A percentile compares a stretch with the other conserved stretches of the same genome.
Conservation (phyloP, 1,140 invertebrate species). For the Apis florea region DNA sequence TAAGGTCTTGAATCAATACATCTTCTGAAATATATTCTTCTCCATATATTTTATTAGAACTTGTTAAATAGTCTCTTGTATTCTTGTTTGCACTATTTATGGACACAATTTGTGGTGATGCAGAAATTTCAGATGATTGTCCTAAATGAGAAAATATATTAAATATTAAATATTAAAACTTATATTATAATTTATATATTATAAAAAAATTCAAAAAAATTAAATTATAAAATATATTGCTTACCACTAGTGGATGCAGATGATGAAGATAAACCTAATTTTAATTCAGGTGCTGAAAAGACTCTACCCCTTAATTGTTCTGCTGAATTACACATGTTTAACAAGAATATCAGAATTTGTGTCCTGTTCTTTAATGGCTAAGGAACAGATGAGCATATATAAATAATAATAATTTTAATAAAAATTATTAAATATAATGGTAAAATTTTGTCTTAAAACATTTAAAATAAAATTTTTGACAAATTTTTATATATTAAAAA, state of each 20-base stretch:
- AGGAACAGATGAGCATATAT: conserved; percentile 30
- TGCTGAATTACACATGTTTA: conserved; percentile 67
- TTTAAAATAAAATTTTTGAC: no score
- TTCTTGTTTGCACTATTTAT: conserved; percentile 64
- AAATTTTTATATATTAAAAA: no score
- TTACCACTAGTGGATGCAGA: conserved; percentile 74
- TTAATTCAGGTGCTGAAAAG: conserved; percentile 73
- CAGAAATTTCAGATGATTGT: conserved; percentile 66
- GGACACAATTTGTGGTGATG: conserved; percentile 68
- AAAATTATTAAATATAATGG: not conserved
- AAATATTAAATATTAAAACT: not conserved
- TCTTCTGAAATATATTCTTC: conserved; percentile 77
- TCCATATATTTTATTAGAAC: conserved; percentile 68
- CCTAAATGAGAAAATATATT: conserved; percentile 57
- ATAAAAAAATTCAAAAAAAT: not conserved
- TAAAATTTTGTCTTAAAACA: no score
- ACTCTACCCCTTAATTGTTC: conserved; percentile 69
- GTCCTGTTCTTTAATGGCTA: conserved; percentile 74
- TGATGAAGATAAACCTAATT: conserved; percentile 67
- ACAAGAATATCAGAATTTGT: conserved; percentile 71
- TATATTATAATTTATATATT: not conserved
- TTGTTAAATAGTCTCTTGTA: conserved; percentile 41
- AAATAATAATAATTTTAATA: not conserved
- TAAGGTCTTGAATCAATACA: conserved; percentile 87
- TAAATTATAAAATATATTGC: not conserved